A percentile compares a stretch with the other conserved stretches of the same genome.
These are phyloP conservation scores for Montipora foliosa DNA, from an alignment of 64 coral and sea anemone species.

Conservation along the genomic window DNA sequence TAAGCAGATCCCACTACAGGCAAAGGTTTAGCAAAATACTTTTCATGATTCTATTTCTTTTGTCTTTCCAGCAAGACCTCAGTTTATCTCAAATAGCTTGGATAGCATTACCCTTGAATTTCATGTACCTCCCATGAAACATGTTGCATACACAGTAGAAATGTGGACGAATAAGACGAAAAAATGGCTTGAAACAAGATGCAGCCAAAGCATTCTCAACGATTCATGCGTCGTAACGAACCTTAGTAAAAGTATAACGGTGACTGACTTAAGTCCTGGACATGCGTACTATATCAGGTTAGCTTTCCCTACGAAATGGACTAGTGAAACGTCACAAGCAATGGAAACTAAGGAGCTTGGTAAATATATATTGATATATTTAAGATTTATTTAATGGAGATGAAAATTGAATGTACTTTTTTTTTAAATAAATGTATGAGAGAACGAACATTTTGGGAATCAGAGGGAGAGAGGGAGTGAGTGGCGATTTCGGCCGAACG, in stretches of 20 bases:
- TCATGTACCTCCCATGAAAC: not conserved
- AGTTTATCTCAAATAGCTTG: conserved; percentile 17
- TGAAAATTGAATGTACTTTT: too few relatives aligned
- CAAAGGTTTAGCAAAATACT: too few relatives aligned
- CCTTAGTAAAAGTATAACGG: not conserved
- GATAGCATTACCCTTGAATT: conserved; percentile 6
- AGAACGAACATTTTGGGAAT: too few relatives aligned
- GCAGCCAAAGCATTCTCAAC: not conserved
- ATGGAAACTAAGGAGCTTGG: conserved; percentile 21
- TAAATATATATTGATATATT: not conserved
- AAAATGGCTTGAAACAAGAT: conserved; percentile 14
- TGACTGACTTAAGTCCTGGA: conserved; percentile 6
- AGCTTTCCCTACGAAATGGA: not conserved
- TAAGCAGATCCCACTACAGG: too few relatives aligned
- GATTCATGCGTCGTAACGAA: conserved; percentile 4
- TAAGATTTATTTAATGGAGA: too few relatives aligned
- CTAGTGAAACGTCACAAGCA: not conserved
- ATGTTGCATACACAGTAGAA: not conserved
- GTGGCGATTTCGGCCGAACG: too few relatives aligned
- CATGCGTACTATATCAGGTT: conserved; percentile 19
- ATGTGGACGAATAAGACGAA: conserved; percentile 29
- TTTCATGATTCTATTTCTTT: not conserved
- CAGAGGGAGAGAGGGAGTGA: too few relatives aligned
- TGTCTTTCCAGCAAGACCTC: not conserved
- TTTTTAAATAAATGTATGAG: too few relatives aligned